Percentiles rank a stretch among this genome's conserved stretches.
These are phyloP conservation scores for Pterostichus madidus DNA, from an alignment of 2,888 invertebrate genomes.

Conservation along the genomic window DNA sequence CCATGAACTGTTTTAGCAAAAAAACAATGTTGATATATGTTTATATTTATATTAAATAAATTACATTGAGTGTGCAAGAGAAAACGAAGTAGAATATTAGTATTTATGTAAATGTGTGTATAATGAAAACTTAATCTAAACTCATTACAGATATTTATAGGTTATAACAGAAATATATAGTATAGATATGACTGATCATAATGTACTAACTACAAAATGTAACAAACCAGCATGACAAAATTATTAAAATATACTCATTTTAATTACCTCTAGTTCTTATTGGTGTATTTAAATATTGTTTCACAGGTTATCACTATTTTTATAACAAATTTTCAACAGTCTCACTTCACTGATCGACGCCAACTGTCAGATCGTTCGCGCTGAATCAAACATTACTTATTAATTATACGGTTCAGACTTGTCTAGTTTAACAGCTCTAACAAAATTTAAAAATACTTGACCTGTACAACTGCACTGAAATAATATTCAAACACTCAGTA, in stretches of 20 bases:
- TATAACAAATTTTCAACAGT: constrained; percentile 51
- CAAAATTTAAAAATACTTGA: too few relatives aligned
- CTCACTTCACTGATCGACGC: constrained; percentile 26
- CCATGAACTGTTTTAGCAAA: not conserved
- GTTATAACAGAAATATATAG: constrained; percentile 33
- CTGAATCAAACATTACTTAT: not conserved
- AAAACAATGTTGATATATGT: constrained; percentile 42
- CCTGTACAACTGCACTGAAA: too few relatives aligned
- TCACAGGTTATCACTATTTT: constrained; percentile 46
- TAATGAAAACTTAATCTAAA: constrained; percentile 56
- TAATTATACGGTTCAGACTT: constrained; percentile 18
- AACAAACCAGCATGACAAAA: constrained; percentile 64
- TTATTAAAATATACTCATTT: constrained; percentile 62
- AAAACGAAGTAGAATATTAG: constrained; percentile 50
- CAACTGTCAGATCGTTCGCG: not conserved
- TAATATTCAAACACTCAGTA: too few relatives aligned
- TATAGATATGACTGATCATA: constrained; percentile 33
- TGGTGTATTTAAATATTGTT: constrained; percentile 63
- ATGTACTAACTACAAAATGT: constrained; percentile 58
- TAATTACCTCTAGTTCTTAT: constrained; percentile 44
- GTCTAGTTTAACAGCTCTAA: constrained; percentile 13
- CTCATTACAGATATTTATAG: constrained; percentile 12
- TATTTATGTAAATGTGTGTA: constrained; percentile 66
- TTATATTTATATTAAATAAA: constrained; percentile 57
- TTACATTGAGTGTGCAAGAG: constrained; percentile 52